Percentiles rank a stretch among this genome's conserved stretches.
These are phyloP conservation scores for Clamator glandarius DNA, from an alignment of 2,797 vertebrate genomes.

Conservation along the genomic window DNA sequence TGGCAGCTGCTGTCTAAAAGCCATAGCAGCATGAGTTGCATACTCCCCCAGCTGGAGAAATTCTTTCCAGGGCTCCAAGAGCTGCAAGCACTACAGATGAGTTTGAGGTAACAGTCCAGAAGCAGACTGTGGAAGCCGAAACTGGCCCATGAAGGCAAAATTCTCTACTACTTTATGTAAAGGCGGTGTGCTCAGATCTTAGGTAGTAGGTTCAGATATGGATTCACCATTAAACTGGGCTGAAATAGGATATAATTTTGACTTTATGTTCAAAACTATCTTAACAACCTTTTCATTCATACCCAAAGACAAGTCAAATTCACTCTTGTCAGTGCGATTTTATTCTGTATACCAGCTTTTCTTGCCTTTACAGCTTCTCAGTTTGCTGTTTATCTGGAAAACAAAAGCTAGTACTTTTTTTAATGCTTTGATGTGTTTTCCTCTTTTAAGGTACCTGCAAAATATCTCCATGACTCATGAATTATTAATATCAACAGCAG, in stretches of 20 bases:
- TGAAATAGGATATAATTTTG: background rate
- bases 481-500: background rate
- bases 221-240: background rate
- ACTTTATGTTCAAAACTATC: background rate
- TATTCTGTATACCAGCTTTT: background rate
- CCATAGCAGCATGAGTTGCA: background rate
- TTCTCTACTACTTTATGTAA: background rate
- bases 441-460: background rate
- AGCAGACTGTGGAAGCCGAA: background rate
- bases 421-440: background rate
- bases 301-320: background rate
- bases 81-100: fast-evolving
- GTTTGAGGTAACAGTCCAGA: background rate
- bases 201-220: background rate
- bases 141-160: background rate
- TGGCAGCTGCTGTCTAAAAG: background rate
- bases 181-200: background rate
- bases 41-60: background rate
- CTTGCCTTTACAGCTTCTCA: background rate
- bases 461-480: background rate
- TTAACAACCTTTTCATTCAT: background rate
- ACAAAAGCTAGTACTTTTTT: background rate
- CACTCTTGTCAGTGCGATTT: background rate
- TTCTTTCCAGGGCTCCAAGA: background rate
- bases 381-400: background rate